Conservation (phyloP, 2,797 vertebrate species). For the Nyctalus aviator region DNA sequence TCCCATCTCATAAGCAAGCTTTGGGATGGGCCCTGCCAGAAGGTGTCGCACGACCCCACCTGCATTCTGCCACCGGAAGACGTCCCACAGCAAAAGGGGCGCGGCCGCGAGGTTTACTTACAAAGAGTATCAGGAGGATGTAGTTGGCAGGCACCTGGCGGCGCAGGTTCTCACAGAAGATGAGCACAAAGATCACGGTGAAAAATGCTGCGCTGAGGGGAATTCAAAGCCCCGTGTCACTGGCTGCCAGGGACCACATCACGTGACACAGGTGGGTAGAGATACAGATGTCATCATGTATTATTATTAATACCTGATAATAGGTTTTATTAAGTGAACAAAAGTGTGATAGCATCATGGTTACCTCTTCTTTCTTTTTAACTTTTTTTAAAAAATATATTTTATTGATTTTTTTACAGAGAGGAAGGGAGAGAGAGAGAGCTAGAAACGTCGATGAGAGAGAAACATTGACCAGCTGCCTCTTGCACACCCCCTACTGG, state of each 20-base stretch:
- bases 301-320: background rate
- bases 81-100: background rate
- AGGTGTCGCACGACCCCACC: background rate
- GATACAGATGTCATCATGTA: background rate
- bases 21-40: background rate
- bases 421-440: too few species aligned
- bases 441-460: too few species aligned
- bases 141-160: constrained; percentile 91
- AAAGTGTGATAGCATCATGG: background rate
- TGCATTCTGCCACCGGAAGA: background rate
- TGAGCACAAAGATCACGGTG: constrained; percentile 86
- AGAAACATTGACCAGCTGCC: too few species aligned
- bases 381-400: background rate
- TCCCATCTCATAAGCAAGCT: background rate
- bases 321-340: background rate
- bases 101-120: constrained; percentile 87
- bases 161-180: constrained; percentile 89
- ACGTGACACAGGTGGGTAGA: background rate
- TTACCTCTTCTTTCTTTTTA: background rate
- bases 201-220: constrained; percentile 83
- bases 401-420: too few species aligned
- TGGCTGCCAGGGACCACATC: background rate
- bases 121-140: constrained; percentile 92
- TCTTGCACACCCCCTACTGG: too few species aligned
- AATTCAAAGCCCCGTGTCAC: constrained; percentile 44